These are phyloP conservation scores for Spilarctia lutea DNA, from an alignment of 2,888 invertebrate species.

Conservation along the genomic window DNA sequence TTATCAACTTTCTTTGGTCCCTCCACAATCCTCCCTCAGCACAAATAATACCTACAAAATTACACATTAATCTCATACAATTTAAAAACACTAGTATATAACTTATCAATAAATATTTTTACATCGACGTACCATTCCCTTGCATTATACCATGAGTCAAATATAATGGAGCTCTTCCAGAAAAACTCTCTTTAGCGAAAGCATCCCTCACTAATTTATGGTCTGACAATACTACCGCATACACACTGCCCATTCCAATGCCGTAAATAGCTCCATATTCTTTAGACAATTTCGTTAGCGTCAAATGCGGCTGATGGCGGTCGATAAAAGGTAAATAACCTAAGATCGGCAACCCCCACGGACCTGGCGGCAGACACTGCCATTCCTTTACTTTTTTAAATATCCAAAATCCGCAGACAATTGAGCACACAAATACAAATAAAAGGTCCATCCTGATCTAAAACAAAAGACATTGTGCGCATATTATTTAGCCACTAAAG, in stretches of 20 bases:
- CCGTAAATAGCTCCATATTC: constrained; percentile 92
- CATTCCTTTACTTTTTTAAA: constrained; percentile 73
- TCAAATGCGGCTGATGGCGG: constrained; percentile 89
- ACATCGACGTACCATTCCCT: constrained; percentile 90
- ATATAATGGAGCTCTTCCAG: constrained; percentile 93
- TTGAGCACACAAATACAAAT: constrained; percentile 63
- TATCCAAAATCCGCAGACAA: constrained; percentile 71
- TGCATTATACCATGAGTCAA: constrained; percentile 95
- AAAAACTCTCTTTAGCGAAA: constrained; percentile 90
- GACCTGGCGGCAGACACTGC: constrained; percentile 90
- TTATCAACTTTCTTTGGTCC: constrained; percentile 92
- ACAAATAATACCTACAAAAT: constrained; percentile 90
- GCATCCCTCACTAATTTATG: constrained; percentile 90
- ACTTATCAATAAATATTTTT: not conserved
- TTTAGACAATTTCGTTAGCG: constrained; percentile 88
- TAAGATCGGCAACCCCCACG: constrained; percentile 91
- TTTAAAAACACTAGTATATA: not conserved
- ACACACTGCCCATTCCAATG: constrained; percentile 90
- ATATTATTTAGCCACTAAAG: constrained; percentile 32
- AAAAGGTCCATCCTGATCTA: constrained; percentile 65
- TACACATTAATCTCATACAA: not conserved
- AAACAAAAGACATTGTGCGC: constrained; percentile 48
- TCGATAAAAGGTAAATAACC: constrained; percentile 93
- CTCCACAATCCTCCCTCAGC: constrained; percentile 94
- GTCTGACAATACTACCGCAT: constrained; percentile 92